These are phyloP conservation scores for Anguilla obscura DNA, from an alignment of 2,797 vertebrate genomes.

Conservation along the genomic window DNA sequence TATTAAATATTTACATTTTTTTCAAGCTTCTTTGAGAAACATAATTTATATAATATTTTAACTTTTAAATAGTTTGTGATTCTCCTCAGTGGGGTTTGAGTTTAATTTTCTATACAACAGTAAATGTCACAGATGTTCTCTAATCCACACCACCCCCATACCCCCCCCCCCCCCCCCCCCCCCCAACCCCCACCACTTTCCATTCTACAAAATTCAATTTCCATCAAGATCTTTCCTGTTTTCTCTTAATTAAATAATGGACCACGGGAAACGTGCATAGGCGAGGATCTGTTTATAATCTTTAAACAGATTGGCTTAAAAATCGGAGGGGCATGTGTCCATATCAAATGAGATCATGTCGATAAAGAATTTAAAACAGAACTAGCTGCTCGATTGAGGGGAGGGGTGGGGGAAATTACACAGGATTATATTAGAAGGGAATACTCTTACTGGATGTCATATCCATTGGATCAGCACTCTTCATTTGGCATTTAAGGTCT, in stretches of 20 bases:
- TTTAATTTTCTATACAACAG: conserved; percentile 43
- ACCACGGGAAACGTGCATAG: conserved; percentile 38
- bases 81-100: conserved; percentile 42
- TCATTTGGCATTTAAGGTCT: background rate
- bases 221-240: conserved; percentile 53
- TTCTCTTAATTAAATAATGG: conserved; percentile 54
- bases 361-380: conserved; percentile 44
- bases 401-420: conserved; percentile 25
- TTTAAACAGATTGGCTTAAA: conserved; percentile 51
- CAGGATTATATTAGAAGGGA: conserved; percentile 30
- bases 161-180: background rate
- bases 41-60: background rate
- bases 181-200: background rate
- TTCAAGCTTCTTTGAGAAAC: background rate
- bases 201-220: conserved; percentile 65
- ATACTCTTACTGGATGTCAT: background rate
- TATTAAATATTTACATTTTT: background rate
- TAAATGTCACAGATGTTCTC: conserved; percentile 66
- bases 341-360: conserved; percentile 48
- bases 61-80: conserved; percentile 6
- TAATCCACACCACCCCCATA: background rate
- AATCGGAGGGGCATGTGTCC: conserved; percentile 46
- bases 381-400: conserved; percentile 47
- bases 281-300: conserved; percentile 43
- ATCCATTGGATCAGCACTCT: background rate